Base-by-base conservation (phyloP, 1,140 invertebrate genomes). In the Cataglyphis hispanica region DNA sequence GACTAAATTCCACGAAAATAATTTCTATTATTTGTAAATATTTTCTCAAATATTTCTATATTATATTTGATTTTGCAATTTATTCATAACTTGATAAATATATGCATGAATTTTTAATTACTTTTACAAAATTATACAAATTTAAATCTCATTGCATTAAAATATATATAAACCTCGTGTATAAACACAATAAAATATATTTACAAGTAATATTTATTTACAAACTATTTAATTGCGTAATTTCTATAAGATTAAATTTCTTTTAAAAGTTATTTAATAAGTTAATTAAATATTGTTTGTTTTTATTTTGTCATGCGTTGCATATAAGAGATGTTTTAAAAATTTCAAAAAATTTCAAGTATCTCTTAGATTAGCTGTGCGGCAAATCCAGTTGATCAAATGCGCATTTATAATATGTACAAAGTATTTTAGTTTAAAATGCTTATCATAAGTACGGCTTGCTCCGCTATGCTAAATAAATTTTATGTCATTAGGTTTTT, bases 311-410 rank as follows among this genome's bases (percentile, higher is more conserved):
- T 69, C 3, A 69, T 46, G 22, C 6, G 27, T 31, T 69, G 22
- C 43, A 69, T 50, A 50, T 50, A 50, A 50, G 10, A 70, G 31
- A 50, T 37, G 34, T 34, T 16, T 16, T 16, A 16, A 95, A 46
- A 13, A 46, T 46, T 46, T 46, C 43, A 16, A 46, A 13, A 0
- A 50, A 50, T 50, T 50, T 50, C 43, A 46, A 46, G 0, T 46
- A 46, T 46, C 16, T 50, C 46, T 16, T 3, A 50, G 5, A 50
- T 50, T 46, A 46, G 13, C 13, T 46, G 11, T 46, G 13, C 13
- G 40, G 8, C 40, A 43, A 46, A 19, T 50, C 46, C 2, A 50
- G 8, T 19, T 50, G 46, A 0, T 50, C 16, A 4, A 50, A 50
- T 50, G 46, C 46, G 46, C 46, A 50, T 50, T 50, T 19, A 50